Evolutionary conservation across 2,113 vertebrate genomes (phyloP), one percentile per base, ranked within the genome.

Genomic region (Taurulus bubalis): DNA sequence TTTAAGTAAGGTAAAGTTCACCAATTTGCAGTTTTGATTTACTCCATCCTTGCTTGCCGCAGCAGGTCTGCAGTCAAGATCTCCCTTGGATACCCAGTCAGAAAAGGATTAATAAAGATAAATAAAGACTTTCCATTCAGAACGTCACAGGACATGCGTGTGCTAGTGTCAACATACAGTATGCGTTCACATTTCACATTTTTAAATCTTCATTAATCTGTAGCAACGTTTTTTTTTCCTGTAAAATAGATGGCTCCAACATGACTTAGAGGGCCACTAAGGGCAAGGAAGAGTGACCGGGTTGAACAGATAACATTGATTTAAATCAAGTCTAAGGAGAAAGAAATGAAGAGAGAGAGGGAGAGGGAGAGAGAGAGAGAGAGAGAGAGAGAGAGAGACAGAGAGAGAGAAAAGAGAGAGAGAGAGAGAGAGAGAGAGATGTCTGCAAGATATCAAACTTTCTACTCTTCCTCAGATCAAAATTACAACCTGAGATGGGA

Each of bases 401-500:
- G 40, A 11, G 53, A 40, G 63, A 45, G 59, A 14, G 63, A 59
- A 4, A 55, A 3, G 49, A 15, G 38, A 60, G 68, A 34, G 42
- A 59, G 60, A 65, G 67, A 34, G 72, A 20, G 74, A 32, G 51
- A 60, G 20, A 47, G 70, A 51, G 70, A 70, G 22, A 58, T 72
- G 80, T 89, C 77, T 89, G 76, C 79, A 69, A 85, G 73, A 89
- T 84, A 91, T 92, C 90, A 89, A 89, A 88, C 86, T 89, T 89
- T 76, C 81, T 53, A 60, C 79, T 91, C 73, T 85, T 90, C 80
- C 85, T 93, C 74, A 93, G 93, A 93, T 94, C 91, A 92, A 90
- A 93, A 93, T 92, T 88, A 91, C 89, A 82, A 92, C 92, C 91
- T 92, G 87, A 92, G 90, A 92, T 90, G 77, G 89, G 83, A 87